Evolutionary conservation across 2,888 invertebrate genomes (phyloP).

Genomic region (Tetanocera ferruginea): DNA sequence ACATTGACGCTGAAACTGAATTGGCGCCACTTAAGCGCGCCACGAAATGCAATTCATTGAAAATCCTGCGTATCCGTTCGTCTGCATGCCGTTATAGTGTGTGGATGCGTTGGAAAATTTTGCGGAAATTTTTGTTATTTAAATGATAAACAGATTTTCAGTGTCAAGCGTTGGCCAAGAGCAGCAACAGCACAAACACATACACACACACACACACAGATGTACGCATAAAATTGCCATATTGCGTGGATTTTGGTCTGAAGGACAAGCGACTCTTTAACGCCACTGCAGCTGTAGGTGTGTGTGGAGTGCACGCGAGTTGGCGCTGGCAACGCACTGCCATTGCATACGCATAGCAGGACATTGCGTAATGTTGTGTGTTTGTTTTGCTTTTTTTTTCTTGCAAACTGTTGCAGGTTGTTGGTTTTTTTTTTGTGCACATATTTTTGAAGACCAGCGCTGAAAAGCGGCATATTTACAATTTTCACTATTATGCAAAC

Average conservation of each 20-base stretch:
- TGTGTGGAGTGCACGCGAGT: background rate
- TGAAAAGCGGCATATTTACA: constrained; percentile 13
- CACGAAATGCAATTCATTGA: background rate
- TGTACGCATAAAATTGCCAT: background rate
- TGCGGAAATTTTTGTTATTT: constrained; percentile 32
- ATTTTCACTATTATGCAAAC: constrained; percentile 4
- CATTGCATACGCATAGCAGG: background rate
- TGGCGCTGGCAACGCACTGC: background rate
- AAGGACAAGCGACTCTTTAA: background rate
- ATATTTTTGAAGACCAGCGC: constrained; percentile 1
- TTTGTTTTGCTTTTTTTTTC: background rate
- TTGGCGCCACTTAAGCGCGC: background rate
- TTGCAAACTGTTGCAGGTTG: background rate
- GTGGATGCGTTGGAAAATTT: constrained; percentile 4
- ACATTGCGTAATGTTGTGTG: background rate
- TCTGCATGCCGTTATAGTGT: too few species aligned
- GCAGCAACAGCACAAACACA: background rate
- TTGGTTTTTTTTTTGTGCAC: background rate
- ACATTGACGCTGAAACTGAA: background rate
- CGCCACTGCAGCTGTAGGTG: background rate
- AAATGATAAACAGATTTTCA: constrained; percentile 37
- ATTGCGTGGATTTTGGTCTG: constrained; percentile 5
- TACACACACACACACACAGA: constrained; percentile 3
- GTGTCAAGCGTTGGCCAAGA: constrained; percentile 16
- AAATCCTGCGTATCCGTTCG: background rate